phyloP scores from a whole-genome alignment of 2,113 vertebrate genomes.

The Prunella himalayana region DNA sequence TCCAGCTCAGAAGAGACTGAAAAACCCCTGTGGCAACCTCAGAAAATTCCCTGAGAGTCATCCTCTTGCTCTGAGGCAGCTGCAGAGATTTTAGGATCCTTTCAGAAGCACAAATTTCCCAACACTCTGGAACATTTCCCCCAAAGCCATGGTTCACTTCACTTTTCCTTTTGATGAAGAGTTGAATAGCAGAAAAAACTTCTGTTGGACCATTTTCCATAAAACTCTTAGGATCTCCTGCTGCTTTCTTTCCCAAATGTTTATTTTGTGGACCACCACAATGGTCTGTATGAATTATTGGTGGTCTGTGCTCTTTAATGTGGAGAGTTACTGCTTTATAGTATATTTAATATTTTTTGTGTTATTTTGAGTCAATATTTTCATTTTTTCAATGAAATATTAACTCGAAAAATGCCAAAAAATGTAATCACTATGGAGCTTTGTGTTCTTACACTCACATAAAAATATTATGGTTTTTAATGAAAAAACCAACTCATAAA shows the following conservation, averaged over 20 bases:
- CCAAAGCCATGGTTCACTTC: neutral
- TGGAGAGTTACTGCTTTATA: neutral
- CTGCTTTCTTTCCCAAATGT: slow-evolving; percentile 2
- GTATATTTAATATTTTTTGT: neutral
- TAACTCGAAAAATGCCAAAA: neutral
- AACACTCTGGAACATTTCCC: neutral
- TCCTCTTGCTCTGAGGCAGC: neutral
- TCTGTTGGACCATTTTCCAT: neutral
- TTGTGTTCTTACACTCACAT: neutral
- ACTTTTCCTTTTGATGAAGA: neutral
- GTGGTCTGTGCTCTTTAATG: slow-evolving; percentile 1
- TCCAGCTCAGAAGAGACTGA: neutral
- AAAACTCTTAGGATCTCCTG: neutral
- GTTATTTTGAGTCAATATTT: neutral
- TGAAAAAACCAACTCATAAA: neutral
- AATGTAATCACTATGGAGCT: rapidly evolving
- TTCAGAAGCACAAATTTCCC: neutral
- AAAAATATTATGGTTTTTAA: neutral
- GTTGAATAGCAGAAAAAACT: neutral
- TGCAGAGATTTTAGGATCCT: neutral
- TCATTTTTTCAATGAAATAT: neutral
- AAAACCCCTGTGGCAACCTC: rapidly evolving
- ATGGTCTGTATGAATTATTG: neutral
- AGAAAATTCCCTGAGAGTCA: neutral
- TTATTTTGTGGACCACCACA: slow-evolving; percentile 54